These are phyloP conservation scores for Anguilla rostrata DNA, from an alignment of 2,113 vertebrate genomes.

Conservation along the genomic window DNA sequence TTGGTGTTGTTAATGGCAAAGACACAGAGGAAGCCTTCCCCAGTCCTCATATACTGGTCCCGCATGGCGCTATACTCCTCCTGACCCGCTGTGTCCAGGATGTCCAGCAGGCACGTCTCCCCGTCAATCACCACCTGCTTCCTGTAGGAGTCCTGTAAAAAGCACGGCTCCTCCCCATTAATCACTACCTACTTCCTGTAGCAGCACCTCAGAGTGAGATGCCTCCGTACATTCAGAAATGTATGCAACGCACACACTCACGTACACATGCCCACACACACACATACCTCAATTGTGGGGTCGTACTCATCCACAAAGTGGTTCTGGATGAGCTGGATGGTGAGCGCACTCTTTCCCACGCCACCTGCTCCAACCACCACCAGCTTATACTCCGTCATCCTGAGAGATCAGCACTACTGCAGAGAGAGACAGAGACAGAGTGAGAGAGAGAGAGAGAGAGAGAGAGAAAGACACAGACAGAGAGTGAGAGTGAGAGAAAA, in stretches of 20 bases:
- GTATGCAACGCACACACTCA: neutral
- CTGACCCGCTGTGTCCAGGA: constrained; percentile 95
- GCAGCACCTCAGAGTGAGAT: no score
- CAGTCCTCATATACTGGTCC: constrained; percentile 98
- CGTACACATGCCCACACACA: constrained; percentile 8
- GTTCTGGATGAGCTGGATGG: constrained; percentile 98
- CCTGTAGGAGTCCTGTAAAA: constrained; percentile 90
- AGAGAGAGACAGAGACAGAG: neutral
- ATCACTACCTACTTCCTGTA: neutral
- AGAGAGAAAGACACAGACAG: neutral
- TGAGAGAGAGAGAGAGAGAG: neutral
- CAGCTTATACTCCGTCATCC: constrained; percentile 97
- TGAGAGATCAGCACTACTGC: constrained; percentile 26
- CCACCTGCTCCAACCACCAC: constrained; percentile 97
- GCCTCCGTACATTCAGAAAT: neutral
- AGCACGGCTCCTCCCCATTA: constrained; percentile 25
- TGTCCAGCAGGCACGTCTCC: constrained; percentile 95
- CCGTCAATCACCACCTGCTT: constrained; percentile 98
- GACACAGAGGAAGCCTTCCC: constrained; percentile 95
- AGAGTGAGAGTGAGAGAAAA: no score
- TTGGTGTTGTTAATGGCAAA: constrained; percentile 98
- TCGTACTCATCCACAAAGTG: constrained; percentile 98
- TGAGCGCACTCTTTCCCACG: constrained; percentile 95
- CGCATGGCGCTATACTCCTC: constrained; percentile 99
- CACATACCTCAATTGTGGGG: constrained; percentile 87